Evolutionary conservation across 2,888 invertebrate species (phyloP).

Genomic region (Cantharis nigra): DNA sequence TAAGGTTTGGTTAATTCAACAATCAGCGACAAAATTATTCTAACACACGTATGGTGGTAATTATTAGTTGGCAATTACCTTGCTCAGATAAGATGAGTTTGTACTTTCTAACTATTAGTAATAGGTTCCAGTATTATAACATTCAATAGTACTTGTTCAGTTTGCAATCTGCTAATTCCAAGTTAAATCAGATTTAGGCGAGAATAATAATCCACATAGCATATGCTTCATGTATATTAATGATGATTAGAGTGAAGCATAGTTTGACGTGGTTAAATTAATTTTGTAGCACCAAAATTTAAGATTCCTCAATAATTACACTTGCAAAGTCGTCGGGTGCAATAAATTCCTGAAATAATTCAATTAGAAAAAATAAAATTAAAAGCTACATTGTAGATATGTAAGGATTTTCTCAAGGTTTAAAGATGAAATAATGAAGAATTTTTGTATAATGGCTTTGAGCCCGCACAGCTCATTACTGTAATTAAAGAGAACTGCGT

Average conservation of each 20-base stretch:
- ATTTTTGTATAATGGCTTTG: constrained; percentile 3
- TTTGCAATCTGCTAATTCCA: constrained; percentile 23
- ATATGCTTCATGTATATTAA: background rate
- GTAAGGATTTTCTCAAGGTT: background rate
- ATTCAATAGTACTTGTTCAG: constrained; percentile 21
- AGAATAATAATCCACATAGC: background rate
- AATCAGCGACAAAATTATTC: background rate
- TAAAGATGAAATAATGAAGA: background rate
- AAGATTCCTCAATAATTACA: background rate
- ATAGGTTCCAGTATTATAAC: constrained; percentile 9
- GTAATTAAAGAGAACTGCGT: constrained; percentile 36
- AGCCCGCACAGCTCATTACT: constrained; percentile 31
- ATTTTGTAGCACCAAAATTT: background rate
- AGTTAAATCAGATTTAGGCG: constrained; percentile 19
- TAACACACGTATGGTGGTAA: constrained; percentile 10
- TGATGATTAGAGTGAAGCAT: background rate
- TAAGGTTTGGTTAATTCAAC: background rate
- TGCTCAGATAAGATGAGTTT: background rate
- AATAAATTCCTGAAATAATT: background rate
- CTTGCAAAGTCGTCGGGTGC: background rate
- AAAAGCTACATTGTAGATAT: background rate
- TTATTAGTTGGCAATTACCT: constrained; percentile 15
- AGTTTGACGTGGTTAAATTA: background rate
- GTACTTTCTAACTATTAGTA: constrained; percentile 11
- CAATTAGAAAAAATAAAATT: background rate